Conservation (phyloP, 1,140 invertebrate genomes). For the Drosophila ambigua region DNA sequence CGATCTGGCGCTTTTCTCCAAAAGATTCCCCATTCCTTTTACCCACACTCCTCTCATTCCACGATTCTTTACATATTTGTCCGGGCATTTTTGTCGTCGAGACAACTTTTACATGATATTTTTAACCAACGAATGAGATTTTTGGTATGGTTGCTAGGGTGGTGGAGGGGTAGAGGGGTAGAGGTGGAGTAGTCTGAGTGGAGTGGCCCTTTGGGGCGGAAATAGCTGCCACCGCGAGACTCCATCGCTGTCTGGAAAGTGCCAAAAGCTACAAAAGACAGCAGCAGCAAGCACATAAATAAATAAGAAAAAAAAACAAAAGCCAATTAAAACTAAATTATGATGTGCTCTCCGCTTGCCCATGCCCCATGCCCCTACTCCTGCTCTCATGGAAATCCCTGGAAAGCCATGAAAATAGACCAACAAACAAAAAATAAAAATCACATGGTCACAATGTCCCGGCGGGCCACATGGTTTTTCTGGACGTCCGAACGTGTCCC, state of each 20-base stretch:
- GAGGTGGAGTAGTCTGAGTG: conserved; percentile 12
- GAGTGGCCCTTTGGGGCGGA: conserved; percentile 32
- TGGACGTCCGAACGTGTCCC: too few species aligned
- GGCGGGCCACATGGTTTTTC: background rate
- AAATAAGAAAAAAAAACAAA: conserved; percentile 44
- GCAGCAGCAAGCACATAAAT: conserved; percentile 45
- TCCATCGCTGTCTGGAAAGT: conserved; percentile 35
- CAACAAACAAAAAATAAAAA: background rate
- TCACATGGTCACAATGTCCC: background rate
- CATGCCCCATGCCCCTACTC: conserved; percentile 35
- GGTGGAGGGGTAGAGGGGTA: background rate
- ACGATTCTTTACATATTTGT: conserved; percentile 27
- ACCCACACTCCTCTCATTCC: conserved; percentile 1
- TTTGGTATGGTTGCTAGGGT: conserved; percentile 1
- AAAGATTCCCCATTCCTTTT: conserved; percentile 29
- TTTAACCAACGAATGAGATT: conserved; percentile 39
- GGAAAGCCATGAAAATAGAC: too few species aligned
- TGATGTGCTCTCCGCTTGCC: conserved; percentile 33
- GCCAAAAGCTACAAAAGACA: conserved; percentile 47
- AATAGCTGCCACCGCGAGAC: conserved; percentile 51
- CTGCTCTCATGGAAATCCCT: background rate
- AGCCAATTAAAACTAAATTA: conserved; percentile 80
- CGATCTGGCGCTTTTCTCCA: conserved; percentile 35
- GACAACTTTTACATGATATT: conserved; percentile 52
- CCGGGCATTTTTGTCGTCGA: conserved; percentile 55